Evolutionary conservation across 2,888 invertebrate genomes (phyloP).

Genomic region (Pantelozetes paolii): DNA sequence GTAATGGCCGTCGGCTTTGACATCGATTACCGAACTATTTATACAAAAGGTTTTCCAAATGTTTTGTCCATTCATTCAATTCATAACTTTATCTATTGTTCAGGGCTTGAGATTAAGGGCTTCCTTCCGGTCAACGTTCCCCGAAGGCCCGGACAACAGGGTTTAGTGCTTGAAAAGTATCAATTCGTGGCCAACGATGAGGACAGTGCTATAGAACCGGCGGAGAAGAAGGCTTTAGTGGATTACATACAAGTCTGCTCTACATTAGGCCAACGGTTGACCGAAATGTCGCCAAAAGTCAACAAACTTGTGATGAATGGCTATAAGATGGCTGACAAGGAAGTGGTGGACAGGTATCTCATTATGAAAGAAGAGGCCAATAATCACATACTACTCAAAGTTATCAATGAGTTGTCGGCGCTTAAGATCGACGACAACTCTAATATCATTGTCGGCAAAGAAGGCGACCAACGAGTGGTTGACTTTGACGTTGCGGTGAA

Average conservation of each 20-base stretch:
- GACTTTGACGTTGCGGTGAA: not conserved
- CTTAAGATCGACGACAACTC: conserved; percentile 43
- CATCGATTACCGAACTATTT: conserved; percentile 55
- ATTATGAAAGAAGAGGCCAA: not conserved
- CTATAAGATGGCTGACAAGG: conserved; percentile 5
- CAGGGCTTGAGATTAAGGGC: conserved; percentile 35
- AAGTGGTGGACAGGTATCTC: not conserved
- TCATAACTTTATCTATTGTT: not conserved
- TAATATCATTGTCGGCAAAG: conserved; percentile 30
- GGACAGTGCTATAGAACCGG: conserved; percentile 38
- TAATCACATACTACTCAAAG: conserved; percentile 42
- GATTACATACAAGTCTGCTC: conserved; percentile 43
- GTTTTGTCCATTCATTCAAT: not conserved
- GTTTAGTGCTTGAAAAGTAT: conserved; percentile 65
- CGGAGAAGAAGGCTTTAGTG: conserved; percentile 40
- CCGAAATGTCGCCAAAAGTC: conserved; percentile 1
- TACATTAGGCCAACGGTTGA: not conserved
- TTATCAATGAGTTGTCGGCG: conserved; percentile 38
- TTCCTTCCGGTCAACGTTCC: conserved; percentile 29
- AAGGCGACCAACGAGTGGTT: not conserved
- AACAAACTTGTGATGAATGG: conserved; percentile 19
- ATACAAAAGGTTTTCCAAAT: conserved; percentile 67
- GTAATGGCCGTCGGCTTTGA: conserved; percentile 37
- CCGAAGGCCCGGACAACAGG: not conserved
- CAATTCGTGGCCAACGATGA: conserved; percentile 68